Evolutionary conservation across 2,797 vertebrate genomes (phyloP), one percentile per base, ranked within the genome.

Genomic region (Danio albolineatus): DNA sequence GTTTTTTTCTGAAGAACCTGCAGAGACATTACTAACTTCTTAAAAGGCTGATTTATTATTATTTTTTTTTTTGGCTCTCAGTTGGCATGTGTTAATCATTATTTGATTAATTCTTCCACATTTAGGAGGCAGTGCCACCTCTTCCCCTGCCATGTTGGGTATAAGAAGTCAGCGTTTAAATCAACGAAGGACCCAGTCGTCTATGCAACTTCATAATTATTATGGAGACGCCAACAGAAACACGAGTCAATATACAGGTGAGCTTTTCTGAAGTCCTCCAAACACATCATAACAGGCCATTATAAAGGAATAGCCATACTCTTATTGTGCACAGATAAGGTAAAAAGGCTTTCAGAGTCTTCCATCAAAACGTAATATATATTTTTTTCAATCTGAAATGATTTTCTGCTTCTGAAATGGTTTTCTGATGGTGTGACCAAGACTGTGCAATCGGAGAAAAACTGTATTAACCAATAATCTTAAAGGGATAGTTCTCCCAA

Each of bases 161-260:
- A 96, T 98, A 81, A 91, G 96, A 89, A 94, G 97, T 75, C 96
- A 96, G 87, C 95, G 94, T 83, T 94, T 95, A 0, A 96, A 96
- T 80, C 96, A 98, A 14, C 96, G 97, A 89, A 94, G 96, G 87
- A 95, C 95, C 0, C 96, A 96, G 90, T 94, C 97, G 82, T 95
- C 98, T 96, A 94, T 98, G 97, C 98, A 99, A 96, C 97, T 98
- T 85, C 96, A 98, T 87, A 95, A 93, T 28, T 97, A 93, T 92
- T 98, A 98, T 76, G 97, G 95, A 73, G 97, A 98, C 84, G 91
- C 94, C 93, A 94, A 95, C 88, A 86, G 94, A 83, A 96, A 97
- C 78, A 97, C 96, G 90, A 95, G 88, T 86, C 94, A 95, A 74
- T 96, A 94, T 86, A 94, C 95, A 92, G 96, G 98, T 98, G 87